Evolutionary conservation across 2,888 invertebrate genomes (phyloP).

Genomic region (Phengaris arion): DNA sequence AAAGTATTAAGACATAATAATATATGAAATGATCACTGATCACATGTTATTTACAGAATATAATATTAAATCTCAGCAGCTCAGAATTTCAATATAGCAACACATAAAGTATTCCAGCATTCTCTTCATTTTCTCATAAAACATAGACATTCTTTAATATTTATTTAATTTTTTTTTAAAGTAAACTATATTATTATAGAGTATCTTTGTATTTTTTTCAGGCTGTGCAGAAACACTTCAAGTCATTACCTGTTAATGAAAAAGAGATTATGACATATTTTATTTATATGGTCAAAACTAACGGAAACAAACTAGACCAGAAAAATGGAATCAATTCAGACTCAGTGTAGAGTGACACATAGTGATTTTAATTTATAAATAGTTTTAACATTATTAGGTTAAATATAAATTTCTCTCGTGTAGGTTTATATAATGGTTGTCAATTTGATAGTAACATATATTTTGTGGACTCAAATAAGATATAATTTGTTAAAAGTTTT

Average conservation of each 20-base stretch:
- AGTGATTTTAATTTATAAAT: conserved; percentile 44
- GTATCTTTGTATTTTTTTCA: conserved; percentile 70
- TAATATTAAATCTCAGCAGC: too few relatives aligned
- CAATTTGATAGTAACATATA: neutral
- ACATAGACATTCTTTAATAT: too few relatives aligned
- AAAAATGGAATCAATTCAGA: conserved; percentile 87
- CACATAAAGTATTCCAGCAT: too few relatives aligned
- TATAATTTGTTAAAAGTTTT: too few relatives aligned
- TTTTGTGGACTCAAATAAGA: too few relatives aligned
- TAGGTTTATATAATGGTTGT: neutral
- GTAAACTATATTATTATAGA: too few relatives aligned
- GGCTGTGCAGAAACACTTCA: conserved; percentile 97
- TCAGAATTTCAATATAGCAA: too few relatives aligned
- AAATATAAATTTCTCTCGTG: conserved; percentile 31
- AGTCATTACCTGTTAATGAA: conserved; percentile 95
- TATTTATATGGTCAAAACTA: conserved; percentile 97
- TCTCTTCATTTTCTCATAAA: too few relatives aligned
- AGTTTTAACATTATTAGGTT: conserved; percentile 50
- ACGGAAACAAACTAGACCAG: conserved; percentile 92
- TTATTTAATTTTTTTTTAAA: too few relatives aligned
- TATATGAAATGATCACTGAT: too few relatives aligned
- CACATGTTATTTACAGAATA: too few relatives aligned
- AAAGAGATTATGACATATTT: conserved; percentile 97
- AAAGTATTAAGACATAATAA: too few relatives aligned
- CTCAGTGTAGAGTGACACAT: conserved; percentile 55